These are phyloP conservation scores for Amphipoea lucens DNA, from an alignment of 2,888 invertebrate species.

Conservation along the genomic window DNA sequence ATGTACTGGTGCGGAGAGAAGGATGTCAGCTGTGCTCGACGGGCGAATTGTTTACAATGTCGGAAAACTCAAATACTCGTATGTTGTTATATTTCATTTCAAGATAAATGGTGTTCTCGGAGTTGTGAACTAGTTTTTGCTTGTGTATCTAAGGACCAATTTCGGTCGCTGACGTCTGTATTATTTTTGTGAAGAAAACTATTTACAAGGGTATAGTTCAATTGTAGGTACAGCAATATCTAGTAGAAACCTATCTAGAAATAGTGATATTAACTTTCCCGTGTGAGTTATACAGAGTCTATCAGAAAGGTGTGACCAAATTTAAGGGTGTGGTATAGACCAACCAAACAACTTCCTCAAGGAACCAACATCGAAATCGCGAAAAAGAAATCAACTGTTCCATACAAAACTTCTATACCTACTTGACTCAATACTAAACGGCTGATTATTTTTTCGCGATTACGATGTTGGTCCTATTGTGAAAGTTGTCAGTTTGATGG, in stretches of 20 bases:
- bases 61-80: slow-evolving; percentile 10
- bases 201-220: not conserved
- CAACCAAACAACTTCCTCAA: too few species aligned
- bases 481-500: too few species aligned
- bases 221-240: not conserved
- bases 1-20: slow-evolving; percentile 29
- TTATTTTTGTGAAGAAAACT: not conserved
- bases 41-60: slow-evolving; percentile 16
- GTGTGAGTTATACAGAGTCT: not conserved
- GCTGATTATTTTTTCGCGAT: too few species aligned
- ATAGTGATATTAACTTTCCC: not conserved
- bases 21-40: slow-evolving; percentile 38
- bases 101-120: slow-evolving; percentile 11
- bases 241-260: not conserved
- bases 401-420: too few species aligned
- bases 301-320: not conserved
- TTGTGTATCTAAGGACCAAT: slow-evolving; percentile 5
- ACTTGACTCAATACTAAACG: too few species aligned
- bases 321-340: too few species aligned
- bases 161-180: not conserved
- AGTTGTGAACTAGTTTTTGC: not conserved
- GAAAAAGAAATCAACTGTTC: too few species aligned
- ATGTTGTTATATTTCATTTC: slow-evolving; percentile 15
- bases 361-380: too few species aligned
- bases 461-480: too few species aligned